Base-by-base conservation (phyloP, 1,140 invertebrate genomes). In the Mamestra configurata region DNA sequence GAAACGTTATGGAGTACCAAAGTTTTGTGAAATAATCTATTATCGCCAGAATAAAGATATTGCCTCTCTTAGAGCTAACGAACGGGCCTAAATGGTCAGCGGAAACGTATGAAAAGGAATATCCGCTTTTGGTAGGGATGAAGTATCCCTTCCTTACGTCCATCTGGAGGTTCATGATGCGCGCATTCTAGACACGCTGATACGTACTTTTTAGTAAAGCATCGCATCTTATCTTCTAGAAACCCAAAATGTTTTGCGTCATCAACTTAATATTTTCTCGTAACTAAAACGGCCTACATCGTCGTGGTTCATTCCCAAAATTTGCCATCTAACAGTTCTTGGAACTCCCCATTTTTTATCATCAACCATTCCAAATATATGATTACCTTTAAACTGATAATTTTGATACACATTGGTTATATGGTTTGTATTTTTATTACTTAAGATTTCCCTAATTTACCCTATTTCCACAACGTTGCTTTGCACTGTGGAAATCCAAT, bases 31-130 rank as follows among this genome's bases (percentile, higher is more conserved):
- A 66, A 35, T n/a, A 40, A 40, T 66, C 61, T 10, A 66, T 43
- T 8, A 66, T 66, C 27, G 37, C 61, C 0, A 66, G 61, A 20
- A 66, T 37, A 13, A 43, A 66, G 18, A 35, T 40, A n/a, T 66
- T 66, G 61, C 61, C 37, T 66, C 37, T 66, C 35, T 20, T 24
- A n/a, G 24, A 59, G 55, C 55, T 24, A 15, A 59, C 24, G 43
- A 70, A 70, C 22, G 66, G 66, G 8, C 43, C 66, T 27, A 70
- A 27, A 49, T 70, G 66, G n/a, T 70, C 43, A 11, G 66, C 66
- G 22, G 66, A 22, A 70, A 1, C 13, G 43, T 70, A 11, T 70
- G 66, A 51, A 70, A 70, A 22, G 66, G 66, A 22, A 20, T 70
- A 70, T 24, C 43, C 51, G 20, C 22, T 49, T 70, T 70, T 49